A percentile compares a stretch with the other conserved stretches of the same genome.
Evolutionary conservation across 2,113 vertebrate species (phyloP).

Genomic region (Galeopterus variegatus): DNA sequence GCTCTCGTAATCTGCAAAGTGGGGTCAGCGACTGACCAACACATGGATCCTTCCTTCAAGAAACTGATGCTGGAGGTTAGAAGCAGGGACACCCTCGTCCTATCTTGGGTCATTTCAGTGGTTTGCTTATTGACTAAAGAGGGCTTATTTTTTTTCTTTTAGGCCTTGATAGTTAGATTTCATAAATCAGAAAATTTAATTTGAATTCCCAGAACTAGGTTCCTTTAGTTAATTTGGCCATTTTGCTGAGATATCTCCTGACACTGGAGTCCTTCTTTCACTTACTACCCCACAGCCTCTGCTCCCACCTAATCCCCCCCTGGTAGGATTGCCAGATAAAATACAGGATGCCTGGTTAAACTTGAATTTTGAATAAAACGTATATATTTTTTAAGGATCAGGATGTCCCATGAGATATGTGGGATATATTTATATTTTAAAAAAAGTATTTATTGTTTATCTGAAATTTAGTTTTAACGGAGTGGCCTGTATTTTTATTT

Average conservation of each 20-base stretch:
- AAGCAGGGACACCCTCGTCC: rapidly evolving
- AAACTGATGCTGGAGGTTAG: neutral
- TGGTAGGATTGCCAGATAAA: neutral
- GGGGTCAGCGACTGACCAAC: rapidly evolving
- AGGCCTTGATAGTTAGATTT: neutral
- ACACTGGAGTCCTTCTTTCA: rapidly evolving
- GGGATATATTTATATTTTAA: neutral
- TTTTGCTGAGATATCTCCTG: neutral
- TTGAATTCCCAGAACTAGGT: neutral
- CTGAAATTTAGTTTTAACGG: neutral
- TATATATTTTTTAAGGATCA: rapidly evolving
- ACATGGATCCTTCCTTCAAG: rapidly evolving
- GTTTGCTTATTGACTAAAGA: neutral
- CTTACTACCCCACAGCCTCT: rapidly evolving
- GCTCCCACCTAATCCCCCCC: neutral
- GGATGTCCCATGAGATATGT: neutral
- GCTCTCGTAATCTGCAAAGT: neutral
- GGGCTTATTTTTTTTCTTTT: neutral
- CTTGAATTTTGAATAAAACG: neutral
- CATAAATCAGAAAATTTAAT: neutral
- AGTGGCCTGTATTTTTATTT: neutral
- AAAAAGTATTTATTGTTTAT: neutral
- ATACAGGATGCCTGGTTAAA: neutral
- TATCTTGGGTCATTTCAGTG: neutral
- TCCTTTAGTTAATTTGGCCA: rapidly evolving